Percentiles rank a stretch among this genome's conserved stretches.
Evolutionary conservation across 2,888 invertebrate species (phyloP).

Genomic region (Eremobia ochroleuca): DNA sequence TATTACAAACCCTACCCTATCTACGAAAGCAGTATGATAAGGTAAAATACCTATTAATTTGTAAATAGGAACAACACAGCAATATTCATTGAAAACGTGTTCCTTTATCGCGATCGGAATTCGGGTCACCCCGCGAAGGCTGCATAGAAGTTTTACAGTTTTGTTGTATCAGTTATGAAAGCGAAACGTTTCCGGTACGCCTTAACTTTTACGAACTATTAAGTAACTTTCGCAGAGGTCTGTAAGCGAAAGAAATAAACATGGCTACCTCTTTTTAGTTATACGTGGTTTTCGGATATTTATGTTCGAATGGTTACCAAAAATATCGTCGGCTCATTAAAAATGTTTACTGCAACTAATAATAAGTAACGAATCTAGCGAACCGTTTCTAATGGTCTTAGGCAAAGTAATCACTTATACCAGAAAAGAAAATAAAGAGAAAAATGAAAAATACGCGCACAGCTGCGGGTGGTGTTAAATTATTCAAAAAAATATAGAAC

Average conservation of each 20-base stretch:
- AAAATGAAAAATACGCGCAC: not conserved
- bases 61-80: constrained; percentile 48
- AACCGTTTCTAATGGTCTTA: not conserved
- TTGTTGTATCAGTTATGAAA: constrained; percentile 62
- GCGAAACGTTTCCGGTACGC: constrained; percentile 52
- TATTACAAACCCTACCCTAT: constrained; percentile 2
- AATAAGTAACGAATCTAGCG: not conserved
- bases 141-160: constrained; percentile 63
- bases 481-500: constrained; percentile 23
- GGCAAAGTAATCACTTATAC: not conserved
- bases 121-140: constrained; percentile 59
- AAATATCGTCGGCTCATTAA: not conserved
- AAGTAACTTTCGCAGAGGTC: constrained; percentile 51
- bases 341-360: not conserved
- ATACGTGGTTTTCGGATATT: not conserved
- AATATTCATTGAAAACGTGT: constrained; percentile 53
- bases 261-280: not conserved
- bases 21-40: constrained; percentile 4
- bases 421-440: not conserved
- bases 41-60: constrained; percentile 34
- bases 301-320: not conserved
- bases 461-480: constrained; percentile 9
- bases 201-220: constrained; percentile 60
- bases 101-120: constrained; percentile 60
- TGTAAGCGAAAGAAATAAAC: constrained; percentile 37